Evolutionary conservation across 1,140 invertebrate species (phyloP).

Genomic region (Lepeophtheirus salmonis): DNA sequence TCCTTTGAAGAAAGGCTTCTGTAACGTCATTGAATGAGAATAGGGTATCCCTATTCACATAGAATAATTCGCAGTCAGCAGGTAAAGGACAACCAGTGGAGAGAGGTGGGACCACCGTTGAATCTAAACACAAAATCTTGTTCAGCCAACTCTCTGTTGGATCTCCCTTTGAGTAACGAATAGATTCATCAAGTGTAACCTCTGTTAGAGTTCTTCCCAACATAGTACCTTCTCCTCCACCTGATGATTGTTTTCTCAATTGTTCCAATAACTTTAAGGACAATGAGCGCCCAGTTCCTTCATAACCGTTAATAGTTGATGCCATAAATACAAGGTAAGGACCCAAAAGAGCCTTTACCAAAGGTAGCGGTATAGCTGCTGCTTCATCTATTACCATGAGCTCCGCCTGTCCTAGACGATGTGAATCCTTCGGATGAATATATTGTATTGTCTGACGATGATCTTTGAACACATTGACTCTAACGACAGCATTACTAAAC

Average conservation of each 20-base stretch:
- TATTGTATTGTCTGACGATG: constrained; percentile 90
- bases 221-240: not conserved
- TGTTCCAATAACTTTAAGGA: constrained; percentile 88
- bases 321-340: constrained; percentile 88
- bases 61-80: constrained; percentile 69
- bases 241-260: constrained; percentile 40
- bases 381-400: constrained; percentile 94
- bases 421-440: constrained; percentile 40
- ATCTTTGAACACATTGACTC: constrained; percentile 69
- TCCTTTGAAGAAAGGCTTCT: constrained; percentile 68
- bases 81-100: constrained; percentile 65
- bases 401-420: constrained; percentile 75
- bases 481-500: constrained; percentile 85
- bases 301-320: constrained; percentile 90
- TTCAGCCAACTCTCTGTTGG: constrained; percentile 79
- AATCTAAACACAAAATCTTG: constrained; percentile 74
- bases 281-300: constrained; percentile 89
- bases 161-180: constrained; percentile 76
- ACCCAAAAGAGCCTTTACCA: constrained; percentile 73
- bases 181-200: constrained; percentile 74
- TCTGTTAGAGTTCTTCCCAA: constrained; percentile 25
- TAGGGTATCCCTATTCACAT: constrained; percentile 77
- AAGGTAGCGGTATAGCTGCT: constrained; percentile 85
- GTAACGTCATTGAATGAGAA: constrained; percentile 94
- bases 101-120: constrained; percentile 40